Evolutionary conservation across 2,797 vertebrate genomes (phyloP).

Genomic region (Pangasius sanitwongsei): DNA sequence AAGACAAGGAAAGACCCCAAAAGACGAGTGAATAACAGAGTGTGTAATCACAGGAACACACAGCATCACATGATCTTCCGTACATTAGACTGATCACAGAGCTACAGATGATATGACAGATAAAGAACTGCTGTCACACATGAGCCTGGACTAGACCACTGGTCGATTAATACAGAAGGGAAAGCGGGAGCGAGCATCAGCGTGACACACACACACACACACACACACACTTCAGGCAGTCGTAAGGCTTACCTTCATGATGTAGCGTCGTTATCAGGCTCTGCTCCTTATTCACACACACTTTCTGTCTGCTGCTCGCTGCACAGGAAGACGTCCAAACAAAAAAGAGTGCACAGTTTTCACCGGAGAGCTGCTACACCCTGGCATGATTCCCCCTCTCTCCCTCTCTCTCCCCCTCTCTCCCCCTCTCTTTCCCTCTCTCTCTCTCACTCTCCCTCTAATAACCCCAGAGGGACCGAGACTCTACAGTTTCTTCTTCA

Average conservation of each 20-base stretch:
- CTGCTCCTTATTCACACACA: slow-evolving; percentile 29
- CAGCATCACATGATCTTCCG: background rate
- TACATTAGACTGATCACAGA: background rate
- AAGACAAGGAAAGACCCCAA: no score
- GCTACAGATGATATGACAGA: background rate
- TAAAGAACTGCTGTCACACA: background rate
- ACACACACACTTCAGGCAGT: slow-evolving; percentile 9
- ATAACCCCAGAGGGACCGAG: slow-evolving; percentile 33
- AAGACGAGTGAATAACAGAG: background rate
- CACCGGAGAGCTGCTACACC: slow-evolving; percentile 47
- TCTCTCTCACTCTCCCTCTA: slow-evolving; percentile 25
- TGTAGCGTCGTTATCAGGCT: slow-evolving; percentile 17
- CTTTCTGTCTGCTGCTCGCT: slow-evolving; percentile 25
- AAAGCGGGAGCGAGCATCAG: background rate
- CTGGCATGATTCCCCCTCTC: slow-evolving; percentile 51
- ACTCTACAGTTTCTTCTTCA: slow-evolving; percentile 35
- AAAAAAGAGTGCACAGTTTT: slow-evolving; percentile 36
- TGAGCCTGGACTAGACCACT: background rate
- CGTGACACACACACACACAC: slow-evolving; percentile 20
- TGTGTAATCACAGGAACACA: background rate
- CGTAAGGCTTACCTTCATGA: slow-evolving; percentile 53
- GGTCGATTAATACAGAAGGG: background rate
- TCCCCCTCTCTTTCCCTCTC: background rate
- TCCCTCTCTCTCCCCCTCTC: slow-evolving; percentile 18
- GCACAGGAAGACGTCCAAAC: slow-evolving; percentile 28